Evolutionary conservation across 2,797 vertebrate genomes (phyloP).

Genomic region (Tokudaia tokunoshimensis): DNA sequence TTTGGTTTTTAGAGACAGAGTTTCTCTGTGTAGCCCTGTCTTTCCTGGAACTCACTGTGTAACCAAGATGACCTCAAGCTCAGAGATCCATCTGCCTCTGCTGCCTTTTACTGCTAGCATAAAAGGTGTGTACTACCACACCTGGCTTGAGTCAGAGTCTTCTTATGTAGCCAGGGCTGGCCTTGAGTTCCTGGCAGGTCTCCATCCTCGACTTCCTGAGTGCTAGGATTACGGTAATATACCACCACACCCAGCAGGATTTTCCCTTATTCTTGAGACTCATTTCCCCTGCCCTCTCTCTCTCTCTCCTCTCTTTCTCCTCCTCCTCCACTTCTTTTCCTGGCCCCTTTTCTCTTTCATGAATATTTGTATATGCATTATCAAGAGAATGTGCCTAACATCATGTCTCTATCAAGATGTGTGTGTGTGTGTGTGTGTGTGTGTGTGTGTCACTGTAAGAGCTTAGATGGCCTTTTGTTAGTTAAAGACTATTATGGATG

Average conservation of each 20-base stretch:
- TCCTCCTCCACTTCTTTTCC: neutral
- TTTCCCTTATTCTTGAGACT: slow-evolving; percentile 33
- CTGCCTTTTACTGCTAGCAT: neutral
- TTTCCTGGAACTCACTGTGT: neutral
- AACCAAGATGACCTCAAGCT: neutral
- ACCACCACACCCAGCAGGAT: neutral
- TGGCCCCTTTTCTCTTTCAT: neutral
- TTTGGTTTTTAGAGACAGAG: neutral
- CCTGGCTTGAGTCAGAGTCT: neutral
- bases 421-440: neutral
- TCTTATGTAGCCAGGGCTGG: too few species aligned
- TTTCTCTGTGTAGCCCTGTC: neutral
- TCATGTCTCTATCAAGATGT: neutral
- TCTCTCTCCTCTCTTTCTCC: neutral
- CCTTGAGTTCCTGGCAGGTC: neutral
- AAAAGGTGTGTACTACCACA: neutral
- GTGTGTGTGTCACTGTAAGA: neutral
- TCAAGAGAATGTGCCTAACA: neutral
- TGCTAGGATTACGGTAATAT: neutral
- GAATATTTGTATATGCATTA: neutral
- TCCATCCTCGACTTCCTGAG: neutral
- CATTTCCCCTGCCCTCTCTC: neutral
- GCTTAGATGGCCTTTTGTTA: neutral
- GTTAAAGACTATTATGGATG: neutral
- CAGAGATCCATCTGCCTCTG: neutral